Evolutionary conservation across 1,140 invertebrate genomes (phyloP), one percentile per base, ranked within the genome.

Genomic region (Monochamus saltuarius): DNA sequence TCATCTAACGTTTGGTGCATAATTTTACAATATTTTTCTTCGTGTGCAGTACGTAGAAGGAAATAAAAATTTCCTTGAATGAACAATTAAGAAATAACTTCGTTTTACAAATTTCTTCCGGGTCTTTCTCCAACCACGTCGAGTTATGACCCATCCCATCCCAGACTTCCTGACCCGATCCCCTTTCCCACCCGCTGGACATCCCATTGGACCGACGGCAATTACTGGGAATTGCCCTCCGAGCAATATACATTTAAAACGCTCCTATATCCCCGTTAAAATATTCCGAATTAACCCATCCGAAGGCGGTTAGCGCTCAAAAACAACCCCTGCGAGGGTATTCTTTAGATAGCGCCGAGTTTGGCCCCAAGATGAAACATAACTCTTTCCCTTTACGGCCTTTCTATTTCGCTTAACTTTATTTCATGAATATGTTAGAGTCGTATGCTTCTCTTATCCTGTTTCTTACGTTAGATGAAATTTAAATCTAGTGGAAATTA

Each of bases 221-320:
- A 50, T 50, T 50, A 50, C 47, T 19, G 14, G 9, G 19, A 35
- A 50, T 50, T 50, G 47, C 47, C 22, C 2, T 35, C 14, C 8
- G 0, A 50, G 47, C 22, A 50, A 50, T 50, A 50, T 50, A 50
- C 47, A 50, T 50, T 50, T 50, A 8, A 4, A 34, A 13, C 22
- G 47, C 22, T 35, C 42, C 42, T 16, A 16, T 17, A 43, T 7
- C 8, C n/a, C n/a, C 47, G 17, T 35, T 50, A 11, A 50, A 50
- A 50, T 50, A 19, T 50, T 50, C 29, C 22, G 47, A 50, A 50
- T 50, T 11, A 50, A 50, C 47, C 47, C 16, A 42, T 42, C 39
- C 39, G 39, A 42, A 42, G 39, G 39, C 39, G 39, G 39, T 16
- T 42, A 42, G 16, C 16, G 39, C 7, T 42, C 16, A 42, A 42